Conservation (phyloP, 2,113 vertebrate species). For the Gavia stellata region DNA sequence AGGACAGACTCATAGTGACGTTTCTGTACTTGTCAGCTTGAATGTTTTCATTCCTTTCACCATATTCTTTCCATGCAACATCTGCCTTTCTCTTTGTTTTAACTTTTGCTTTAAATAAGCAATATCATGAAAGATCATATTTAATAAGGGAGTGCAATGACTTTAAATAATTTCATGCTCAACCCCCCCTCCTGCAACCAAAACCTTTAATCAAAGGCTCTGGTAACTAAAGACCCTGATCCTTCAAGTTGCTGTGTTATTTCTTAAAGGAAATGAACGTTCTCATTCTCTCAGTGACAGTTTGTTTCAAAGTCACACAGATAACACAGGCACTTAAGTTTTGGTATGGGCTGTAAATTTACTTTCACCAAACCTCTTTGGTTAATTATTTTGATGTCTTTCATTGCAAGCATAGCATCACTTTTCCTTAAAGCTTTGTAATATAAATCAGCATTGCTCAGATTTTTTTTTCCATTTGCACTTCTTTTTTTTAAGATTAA, state of each 20-base stretch:
- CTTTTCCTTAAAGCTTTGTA: neutral
- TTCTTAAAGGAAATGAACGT: neutral
- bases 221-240: neutral
- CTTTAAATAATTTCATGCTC: neutral
- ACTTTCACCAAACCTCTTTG: neutral
- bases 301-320: neutral
- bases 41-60: neutral
- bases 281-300: neutral
- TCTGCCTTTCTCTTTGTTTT: neutral
- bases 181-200: rapidly evolving
- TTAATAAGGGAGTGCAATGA: neutral
- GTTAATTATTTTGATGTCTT: neutral
- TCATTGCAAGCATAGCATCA: neutral
- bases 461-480: neutral
- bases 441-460: neutral
- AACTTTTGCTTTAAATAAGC: neutral
- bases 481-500: neutral
- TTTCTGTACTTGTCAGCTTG: neutral
- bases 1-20: neutral
- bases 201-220: neutral
- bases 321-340: neutral
- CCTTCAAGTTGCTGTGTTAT: neutral
- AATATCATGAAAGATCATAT: neutral
- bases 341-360: neutral
- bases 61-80: neutral